Evolutionary conservation across 2,888 invertebrate genomes (phyloP), one percentile per base, ranked within the genome.

Genomic region (Meghimatium bilineatum): DNA sequence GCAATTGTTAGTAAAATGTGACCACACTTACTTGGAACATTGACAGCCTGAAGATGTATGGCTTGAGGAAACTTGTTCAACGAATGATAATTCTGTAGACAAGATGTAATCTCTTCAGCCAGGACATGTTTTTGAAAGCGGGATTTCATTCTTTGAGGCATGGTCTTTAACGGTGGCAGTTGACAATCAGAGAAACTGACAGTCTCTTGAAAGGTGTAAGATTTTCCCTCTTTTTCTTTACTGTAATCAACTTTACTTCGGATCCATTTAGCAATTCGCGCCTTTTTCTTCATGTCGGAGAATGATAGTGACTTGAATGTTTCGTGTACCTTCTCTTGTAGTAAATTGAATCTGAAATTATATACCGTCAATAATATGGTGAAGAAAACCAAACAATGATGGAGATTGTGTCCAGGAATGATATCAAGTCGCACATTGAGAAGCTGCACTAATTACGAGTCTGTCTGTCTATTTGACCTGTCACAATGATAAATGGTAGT

Each of bases 1-100:
- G n/a, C n/a, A n/a, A n/a, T 23, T 3, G 2, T 56, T 14, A 14
- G 23, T 17, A 17, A 23, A 56, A 23, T 56, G 2, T 56, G 2
- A 56, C 8, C 23, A 63, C 56, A 87, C 87, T 84, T 85, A 92
- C 92, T 91, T 86, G 88, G 88, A 26, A 91, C 91, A 66, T 85
- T 87, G 6, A 92, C 26, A 12, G 92, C 90, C 56, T 88, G 88
- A 26, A 92, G 81, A 26, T 75, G 38, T 52, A 88, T 88, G 8
- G 88, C 85, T 36, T 89, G 86, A 12, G 88, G 77, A 82, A 90
- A 91, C 90, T 91, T 91, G 88, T 92, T 92, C 76, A 92, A 88
- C 32, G 89, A 86, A 26, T 87, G 83, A 29, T 87, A 67, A 29
- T 87, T 85, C 84, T 90, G 89, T 17, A 92, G 88, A 71, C 89